Evolutionary conservation across 2,113 vertebrate species (phyloP).

Genomic region (Addax nasomaculatus): DNA sequence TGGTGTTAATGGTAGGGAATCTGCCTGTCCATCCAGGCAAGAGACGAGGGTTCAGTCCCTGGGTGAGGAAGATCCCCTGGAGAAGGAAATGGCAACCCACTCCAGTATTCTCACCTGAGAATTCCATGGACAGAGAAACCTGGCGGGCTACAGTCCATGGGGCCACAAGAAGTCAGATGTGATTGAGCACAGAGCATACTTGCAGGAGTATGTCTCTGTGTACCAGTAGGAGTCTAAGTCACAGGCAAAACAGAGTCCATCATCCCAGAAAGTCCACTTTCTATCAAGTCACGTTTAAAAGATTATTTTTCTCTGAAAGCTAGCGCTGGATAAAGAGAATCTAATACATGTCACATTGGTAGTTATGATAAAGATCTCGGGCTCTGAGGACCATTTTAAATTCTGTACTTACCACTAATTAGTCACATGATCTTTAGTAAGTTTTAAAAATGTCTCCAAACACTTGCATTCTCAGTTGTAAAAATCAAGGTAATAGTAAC

Average conservation of each 20-base stretch:
- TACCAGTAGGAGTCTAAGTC: not conserved
- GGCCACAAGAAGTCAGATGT: not conserved
- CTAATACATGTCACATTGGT: not conserved
- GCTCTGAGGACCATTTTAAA: not conserved
- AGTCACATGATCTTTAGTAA: not conserved
- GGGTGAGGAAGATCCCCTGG: not conserved
- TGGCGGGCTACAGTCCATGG: not conserved
- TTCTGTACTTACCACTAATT: not conserved
- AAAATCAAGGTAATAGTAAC: not conserved
- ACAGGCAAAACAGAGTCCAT: not conserved
- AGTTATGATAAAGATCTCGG: not conserved
- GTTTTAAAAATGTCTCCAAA: not conserved
- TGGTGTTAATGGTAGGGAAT: not conserved
- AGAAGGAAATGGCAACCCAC: not conserved
- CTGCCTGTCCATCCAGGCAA: not conserved
- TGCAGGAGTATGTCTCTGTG: not conserved
- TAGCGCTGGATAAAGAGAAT: not conserved
- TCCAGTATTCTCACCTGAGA: not conserved
- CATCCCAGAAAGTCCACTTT: not conserved
- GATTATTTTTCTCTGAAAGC: not conserved
- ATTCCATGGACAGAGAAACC: not conserved
- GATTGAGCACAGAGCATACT: accelerated
- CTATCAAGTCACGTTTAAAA: not conserved
- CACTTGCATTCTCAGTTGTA: not conserved
- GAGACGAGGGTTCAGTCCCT: not conserved